Conservation (phyloP, 2,888 invertebrate species). For the Catocala fraxini region DNA sequence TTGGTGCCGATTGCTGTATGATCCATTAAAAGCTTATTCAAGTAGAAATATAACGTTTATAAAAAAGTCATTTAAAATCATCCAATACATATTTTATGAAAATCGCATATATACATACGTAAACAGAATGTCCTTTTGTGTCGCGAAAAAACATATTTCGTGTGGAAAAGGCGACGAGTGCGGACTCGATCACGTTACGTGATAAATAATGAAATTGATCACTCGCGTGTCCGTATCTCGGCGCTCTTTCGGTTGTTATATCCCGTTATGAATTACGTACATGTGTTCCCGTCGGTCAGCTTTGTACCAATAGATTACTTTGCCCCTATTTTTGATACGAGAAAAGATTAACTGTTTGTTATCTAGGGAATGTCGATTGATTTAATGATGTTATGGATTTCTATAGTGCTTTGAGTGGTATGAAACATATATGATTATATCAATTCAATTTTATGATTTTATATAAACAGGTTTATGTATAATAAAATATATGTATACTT, state of each 20-base stretch:
- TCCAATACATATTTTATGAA: too few relatives aligned
- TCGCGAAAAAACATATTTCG: constrained; percentile 46
- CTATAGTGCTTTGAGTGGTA: too few relatives aligned
- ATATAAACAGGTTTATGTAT: too few relatives aligned
- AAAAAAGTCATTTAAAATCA: too few relatives aligned
- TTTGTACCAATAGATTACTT: constrained; percentile 16
- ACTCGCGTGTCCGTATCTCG: constrained; percentile 49
- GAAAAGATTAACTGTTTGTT: neutral
- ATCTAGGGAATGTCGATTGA: neutral
- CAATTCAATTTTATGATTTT: too few relatives aligned
- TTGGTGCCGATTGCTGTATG: too few relatives aligned
- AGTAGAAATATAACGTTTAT: too few relatives aligned
- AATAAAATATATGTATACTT: too few relatives aligned
- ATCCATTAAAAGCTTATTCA: too few relatives aligned
- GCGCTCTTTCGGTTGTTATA: constrained; percentile 41
- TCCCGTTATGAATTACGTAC: constrained; percentile 51
- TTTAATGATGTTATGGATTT: too few relatives aligned
- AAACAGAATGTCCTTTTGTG: neutral
- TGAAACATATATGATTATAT: too few relatives aligned
- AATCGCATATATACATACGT: too few relatives aligned
- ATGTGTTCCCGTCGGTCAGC: constrained; percentile 49
- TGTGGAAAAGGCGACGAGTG: constrained; percentile 40
- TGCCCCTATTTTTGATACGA: neutral
- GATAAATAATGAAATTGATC: constrained; percentile 61
- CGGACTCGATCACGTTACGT: constrained; percentile 52